Base-by-base conservation (phyloP, 2,113 vertebrate species). In the Eublepharis macularius region DNA sequence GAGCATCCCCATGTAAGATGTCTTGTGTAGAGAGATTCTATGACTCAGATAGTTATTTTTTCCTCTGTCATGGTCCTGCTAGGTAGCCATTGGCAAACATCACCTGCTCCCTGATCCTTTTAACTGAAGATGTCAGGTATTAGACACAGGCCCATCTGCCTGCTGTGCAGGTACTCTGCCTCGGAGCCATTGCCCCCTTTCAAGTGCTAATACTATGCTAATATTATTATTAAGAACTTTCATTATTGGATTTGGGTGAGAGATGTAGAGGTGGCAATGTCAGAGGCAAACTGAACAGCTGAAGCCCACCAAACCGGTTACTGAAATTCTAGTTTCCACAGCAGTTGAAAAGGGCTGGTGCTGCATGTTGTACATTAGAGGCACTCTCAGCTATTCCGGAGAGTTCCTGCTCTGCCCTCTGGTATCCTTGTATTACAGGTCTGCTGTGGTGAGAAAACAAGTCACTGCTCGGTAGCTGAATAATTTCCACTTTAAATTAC, bases 401-500 rank as follows among this genome's bases (percentile, higher is more conserved):
- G 41, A 60, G 70, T 29, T 89, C 34, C 29, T 39, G 83, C 65
- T 86, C 81, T 88, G 45, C 83, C 87, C 85, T 83, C 82, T 82
- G 84, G 86, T 82, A 90, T 82, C 91, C 36, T 85, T 89, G 80
- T 39, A 83, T 83, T 89, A 79, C 78, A 92, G 51, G 82, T 83
- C 87, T 88, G 82, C 87, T 81, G 39, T 76, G 65, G 51, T 76
- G 43, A 88, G 83, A 92, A 92, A 47, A 93, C 90, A 92, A 73
- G 89, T 91, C 81, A 51, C 0, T 2, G 90, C 89, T 92, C 91
- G 89, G 91, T 87, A 85, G 72, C 83, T 83, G 87, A 74, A 81
- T 89, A 84, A 94, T 93, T 94, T 94, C 80, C 69, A 92, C 91
- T 92, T 92, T 86, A 91, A 94, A 93, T 95, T 83, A 78, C 84